Percentiles rank a stretch among this genome's conserved stretches.
phyloP scores from a whole-genome alignment of 2,888 invertebrate species.

The Ferrisia virgata region DNA sequence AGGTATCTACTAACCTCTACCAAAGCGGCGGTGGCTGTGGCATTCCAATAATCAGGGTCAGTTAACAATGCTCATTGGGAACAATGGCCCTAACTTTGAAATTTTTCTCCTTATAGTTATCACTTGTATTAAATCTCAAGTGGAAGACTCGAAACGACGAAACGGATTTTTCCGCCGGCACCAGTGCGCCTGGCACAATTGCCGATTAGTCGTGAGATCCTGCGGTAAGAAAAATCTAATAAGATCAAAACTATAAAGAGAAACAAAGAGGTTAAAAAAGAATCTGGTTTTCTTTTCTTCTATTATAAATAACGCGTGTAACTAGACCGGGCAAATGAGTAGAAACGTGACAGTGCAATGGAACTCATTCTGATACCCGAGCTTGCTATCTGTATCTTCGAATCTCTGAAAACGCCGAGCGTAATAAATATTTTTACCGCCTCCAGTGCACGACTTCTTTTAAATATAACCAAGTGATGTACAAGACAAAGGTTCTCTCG shows the following conservation, averaged over 20 bases:
- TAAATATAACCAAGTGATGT: conserved; percentile 37
- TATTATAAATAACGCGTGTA: conserved; percentile 45
- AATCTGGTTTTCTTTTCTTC: conserved; percentile 36
- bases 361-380: conserved; percentile 29
- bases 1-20: conserved; percentile 30
- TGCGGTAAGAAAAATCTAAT: conserved; percentile 35
- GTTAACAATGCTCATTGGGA: conserved; percentile 29
- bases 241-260: conserved; percentile 29
- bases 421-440: conserved; percentile 46
- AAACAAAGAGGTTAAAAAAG: conserved; percentile 35
- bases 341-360: conserved; percentile 43
- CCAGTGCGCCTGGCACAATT: conserved; percentile 25
- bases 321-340: conserved; percentile 45
- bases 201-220: conserved; percentile 39
- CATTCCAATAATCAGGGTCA: conserved; percentile 25
- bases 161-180: conserved; percentile 32
- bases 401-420: conserved; percentile 43
- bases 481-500: conserved; percentile 38
- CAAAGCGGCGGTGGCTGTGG: neutral
- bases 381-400: conserved; percentile 36
- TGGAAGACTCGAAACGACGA: neutral
- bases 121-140: neutral
- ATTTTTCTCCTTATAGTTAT: conserved; percentile 11
- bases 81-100: conserved; percentile 14
- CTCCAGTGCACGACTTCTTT: conserved; percentile 44